A percentile compares a stretch with the other conserved stretches of the same genome.
Conservation (phyloP, 1,140 invertebrate species). For the Tribolium madens region DNA sequence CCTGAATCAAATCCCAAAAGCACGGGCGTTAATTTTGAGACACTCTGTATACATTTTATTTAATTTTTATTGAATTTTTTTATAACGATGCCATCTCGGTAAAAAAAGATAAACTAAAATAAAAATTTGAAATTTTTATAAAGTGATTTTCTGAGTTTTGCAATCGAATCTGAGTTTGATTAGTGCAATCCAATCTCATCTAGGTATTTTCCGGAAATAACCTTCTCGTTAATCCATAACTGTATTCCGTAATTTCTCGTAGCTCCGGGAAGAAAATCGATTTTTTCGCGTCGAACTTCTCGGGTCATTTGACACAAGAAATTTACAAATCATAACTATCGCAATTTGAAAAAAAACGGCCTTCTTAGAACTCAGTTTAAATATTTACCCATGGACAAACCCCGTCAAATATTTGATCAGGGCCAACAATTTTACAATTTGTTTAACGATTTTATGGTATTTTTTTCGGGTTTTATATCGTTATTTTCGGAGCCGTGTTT, state of each 20-base stretch:
- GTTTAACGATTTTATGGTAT: constrained; percentile 2
- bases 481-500: constrained; percentile 7
- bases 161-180: too few relatives aligned
- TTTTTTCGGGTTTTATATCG: constrained; percentile 15
- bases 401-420: not conserved
- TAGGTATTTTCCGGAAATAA: not conserved
- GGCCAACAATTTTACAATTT: not conserved
- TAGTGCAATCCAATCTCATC: not conserved
- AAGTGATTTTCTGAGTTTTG: too few relatives aligned
- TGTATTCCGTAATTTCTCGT: not conserved
- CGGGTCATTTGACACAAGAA: not conserved
- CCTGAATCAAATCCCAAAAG: too few relatives aligned
- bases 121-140: too few relatives aligned
- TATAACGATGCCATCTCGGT: too few relatives aligned
- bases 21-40: too few relatives aligned
- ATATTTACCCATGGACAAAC: not conserved
- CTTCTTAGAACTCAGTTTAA: not conserved
- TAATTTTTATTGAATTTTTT: too few relatives aligned
- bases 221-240: not conserved
- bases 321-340: not conserved
- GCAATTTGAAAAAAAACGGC: not conserved
- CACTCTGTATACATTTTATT: too few relatives aligned
- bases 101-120: too few relatives aligned
- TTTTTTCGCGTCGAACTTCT: not conserved
- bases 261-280: not conserved